A percentile compares a stretch with the other conserved stretches of the same genome.
Evolutionary conservation across 2,888 invertebrate genomes (phyloP).

Genomic region (Ariolimax columbianus): DNA sequence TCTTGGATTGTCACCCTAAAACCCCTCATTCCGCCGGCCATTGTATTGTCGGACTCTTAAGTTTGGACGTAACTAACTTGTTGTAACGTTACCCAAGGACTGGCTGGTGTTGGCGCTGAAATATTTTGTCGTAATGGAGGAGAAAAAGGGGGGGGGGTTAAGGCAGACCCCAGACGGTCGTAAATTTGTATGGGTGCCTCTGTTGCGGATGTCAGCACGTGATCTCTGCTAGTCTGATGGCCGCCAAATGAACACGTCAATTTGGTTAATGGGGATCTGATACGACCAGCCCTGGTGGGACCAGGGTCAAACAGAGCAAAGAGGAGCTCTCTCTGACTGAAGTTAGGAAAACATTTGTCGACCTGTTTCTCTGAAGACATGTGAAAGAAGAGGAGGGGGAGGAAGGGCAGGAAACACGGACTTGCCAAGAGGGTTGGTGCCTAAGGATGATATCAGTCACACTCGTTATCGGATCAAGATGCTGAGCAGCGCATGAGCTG

Average conservation of each 20-base stretch:
- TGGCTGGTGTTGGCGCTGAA: not conserved
- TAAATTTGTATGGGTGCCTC: not conserved
- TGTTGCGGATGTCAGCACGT: not conserved
- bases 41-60: too few relatives aligned
- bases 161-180: not conserved
- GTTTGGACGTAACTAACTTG: too few relatives aligned
- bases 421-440: too few relatives aligned
- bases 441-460: too few relatives aligned
- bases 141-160: not conserved
- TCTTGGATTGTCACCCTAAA: too few relatives aligned
- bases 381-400: too few relatives aligned
- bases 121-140: not conserved
- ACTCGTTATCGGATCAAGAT: too few relatives aligned
- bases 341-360: conserved; percentile 9
- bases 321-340: not conserved
- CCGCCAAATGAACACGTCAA: conserved; percentile 32
- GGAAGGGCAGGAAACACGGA: too few relatives aligned
- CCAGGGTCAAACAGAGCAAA: not conserved
- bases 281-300: conserved; percentile 1
- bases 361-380: not conserved
- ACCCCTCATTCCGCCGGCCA: too few relatives aligned
- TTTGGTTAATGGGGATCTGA: conserved; percentile 33
- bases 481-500: too few relatives aligned
- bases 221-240: not conserved
- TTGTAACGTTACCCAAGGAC: too few relatives aligned